Conservation (phyloP, 2,113 vertebrate species). For the Carlito syrichta region DNA sequence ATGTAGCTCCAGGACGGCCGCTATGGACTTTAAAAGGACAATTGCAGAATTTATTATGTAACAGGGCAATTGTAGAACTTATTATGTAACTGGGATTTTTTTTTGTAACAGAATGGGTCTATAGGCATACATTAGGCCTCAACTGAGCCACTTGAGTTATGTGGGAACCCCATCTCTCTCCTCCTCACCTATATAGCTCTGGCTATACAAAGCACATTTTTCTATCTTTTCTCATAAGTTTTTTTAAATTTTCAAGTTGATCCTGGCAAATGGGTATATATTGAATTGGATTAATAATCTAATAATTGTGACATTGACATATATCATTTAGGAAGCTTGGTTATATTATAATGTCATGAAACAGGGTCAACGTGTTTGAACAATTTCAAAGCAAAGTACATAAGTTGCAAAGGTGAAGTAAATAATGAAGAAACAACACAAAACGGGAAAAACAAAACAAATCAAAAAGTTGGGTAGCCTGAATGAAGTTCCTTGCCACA, state of each 20-base stretch:
- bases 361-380: not conserved
- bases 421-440: not conserved
- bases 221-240: not conserved
- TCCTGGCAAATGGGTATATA: no score
- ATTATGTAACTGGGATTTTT: not conserved
- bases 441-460: not conserved
- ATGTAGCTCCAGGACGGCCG: not conserved
- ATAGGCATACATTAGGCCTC: no score
- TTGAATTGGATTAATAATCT: not conserved
- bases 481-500: not conserved
- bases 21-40: not conserved
- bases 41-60: no score
- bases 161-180: not conserved
- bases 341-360: not conserved
- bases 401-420: not conserved
- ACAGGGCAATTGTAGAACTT: no score
- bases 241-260: not conserved
- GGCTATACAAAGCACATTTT: accelerated
- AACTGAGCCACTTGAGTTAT: not conserved
- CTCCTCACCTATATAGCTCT: not conserved
- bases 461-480: not conserved
- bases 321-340: not conserved
- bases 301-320: not conserved
- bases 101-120: not conserved
- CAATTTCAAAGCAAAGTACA: not conserved